Conservation (phyloP, 2,888 invertebrate genomes). For the Melikaiella ostensackeni region DNA sequence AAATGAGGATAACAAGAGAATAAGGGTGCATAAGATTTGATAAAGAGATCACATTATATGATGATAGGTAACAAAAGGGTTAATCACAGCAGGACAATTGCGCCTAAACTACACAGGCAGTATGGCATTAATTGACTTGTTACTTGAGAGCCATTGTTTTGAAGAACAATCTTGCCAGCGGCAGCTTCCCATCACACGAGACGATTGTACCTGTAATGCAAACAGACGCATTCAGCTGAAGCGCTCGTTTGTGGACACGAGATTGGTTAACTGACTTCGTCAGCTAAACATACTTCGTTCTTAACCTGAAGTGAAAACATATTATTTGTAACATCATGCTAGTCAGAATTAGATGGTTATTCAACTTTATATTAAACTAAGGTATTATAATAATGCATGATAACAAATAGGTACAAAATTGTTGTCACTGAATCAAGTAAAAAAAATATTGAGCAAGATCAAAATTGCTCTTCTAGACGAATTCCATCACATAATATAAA, state of each 20-base stretch:
- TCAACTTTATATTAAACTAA: not conserved
- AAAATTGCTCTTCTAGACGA: too few species aligned
- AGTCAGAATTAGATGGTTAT: not conserved
- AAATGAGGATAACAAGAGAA: not conserved
- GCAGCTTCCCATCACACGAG: conserved; percentile 28
- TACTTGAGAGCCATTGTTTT: conserved; percentile 25
- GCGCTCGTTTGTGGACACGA: conserved; percentile 58
- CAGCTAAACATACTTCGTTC: not conserved
- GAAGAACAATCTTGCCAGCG: conserved; percentile 30
- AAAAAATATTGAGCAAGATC: too few species aligned
- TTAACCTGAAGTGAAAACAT: not conserved
- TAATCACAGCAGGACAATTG: conserved; percentile 26
- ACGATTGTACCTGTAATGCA: conserved; percentile 33
- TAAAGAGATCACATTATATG: not conserved
- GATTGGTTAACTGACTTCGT: conserved; percentile 60
- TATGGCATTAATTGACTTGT: conserved; percentile 22
- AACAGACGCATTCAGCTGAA: conserved; percentile 50
- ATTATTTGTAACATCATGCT: not conserved
- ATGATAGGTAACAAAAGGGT: not conserved
- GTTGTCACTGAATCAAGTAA: too few species aligned
- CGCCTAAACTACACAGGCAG: not conserved
- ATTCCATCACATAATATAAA: too few species aligned
- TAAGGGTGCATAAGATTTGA: not conserved
- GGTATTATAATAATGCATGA: too few species aligned
- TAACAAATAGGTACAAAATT: too few species aligned